These are phyloP conservation scores for Zaprionus taronus DNA, from an alignment of 1,140 invertebrate genomes.

Conservation along the genomic window DNA sequence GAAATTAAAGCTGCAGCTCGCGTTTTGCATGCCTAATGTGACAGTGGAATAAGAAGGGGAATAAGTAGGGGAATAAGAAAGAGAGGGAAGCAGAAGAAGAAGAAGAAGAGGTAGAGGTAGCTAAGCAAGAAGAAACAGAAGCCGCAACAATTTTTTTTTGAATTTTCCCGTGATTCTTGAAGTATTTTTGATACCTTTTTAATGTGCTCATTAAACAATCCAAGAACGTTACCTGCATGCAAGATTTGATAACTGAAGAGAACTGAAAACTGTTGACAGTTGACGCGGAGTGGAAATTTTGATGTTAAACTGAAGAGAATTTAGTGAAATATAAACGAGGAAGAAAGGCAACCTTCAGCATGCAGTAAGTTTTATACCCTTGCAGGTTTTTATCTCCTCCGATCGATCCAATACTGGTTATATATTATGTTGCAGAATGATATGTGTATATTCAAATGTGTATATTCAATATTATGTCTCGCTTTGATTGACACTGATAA, in stretches of 20 bases:
- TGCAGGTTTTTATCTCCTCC: no score
- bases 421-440: no score
- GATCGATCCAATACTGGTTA: no score
- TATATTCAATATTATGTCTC: not conserved
- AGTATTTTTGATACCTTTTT: constrained; percentile 72
- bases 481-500: no score
- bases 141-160: constrained; percentile 1
- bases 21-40: constrained; percentile 67
- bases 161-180: constrained; percentile 54
- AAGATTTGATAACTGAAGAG: not conserved
- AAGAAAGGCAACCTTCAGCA: no score
- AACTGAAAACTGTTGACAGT: not conserved
- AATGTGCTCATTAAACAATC: constrained; percentile 69
- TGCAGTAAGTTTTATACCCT: no score
- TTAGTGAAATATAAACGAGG: no score
- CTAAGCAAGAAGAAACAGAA: not conserved
- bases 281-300: no score
- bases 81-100: not conserved
- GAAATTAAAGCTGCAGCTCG: constrained; percentile 71
- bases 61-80: constrained; percentile 17
- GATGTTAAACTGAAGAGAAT: no score
- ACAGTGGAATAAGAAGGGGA: not conserved
- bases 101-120: not conserved
- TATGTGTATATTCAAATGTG: no score
- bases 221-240: constrained; percentile 49